Base-by-base conservation (phyloP, 2,113 vertebrate genomes). In the Natator depressus region DNA sequence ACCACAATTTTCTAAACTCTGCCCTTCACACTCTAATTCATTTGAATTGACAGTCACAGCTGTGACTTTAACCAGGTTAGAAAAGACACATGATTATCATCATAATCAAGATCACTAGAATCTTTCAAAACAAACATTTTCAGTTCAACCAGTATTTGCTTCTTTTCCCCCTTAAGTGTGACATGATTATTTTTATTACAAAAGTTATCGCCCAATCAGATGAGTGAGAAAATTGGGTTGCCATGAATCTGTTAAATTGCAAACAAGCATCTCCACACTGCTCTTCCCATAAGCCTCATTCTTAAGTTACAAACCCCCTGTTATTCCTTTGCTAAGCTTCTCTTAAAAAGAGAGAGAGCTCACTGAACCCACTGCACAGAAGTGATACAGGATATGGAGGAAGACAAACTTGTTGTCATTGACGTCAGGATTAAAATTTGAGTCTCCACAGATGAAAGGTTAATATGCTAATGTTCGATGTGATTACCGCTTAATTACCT, bases 51-150 rank as follows among this genome's bases (percentile, higher is more conserved):
- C 93, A 95, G 96, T 38, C 81, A 75, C 88, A 90, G 87, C 76
- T 69, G 57, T 38, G 76, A 95, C 86, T 93, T 91, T 95, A 94
- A 96, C 96, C 96, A 95, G 87, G 92, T 92, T 85, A 93, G 91
- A 89, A 83, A 75, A 85, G 76, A 20, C 94, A 86, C 75, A 82
- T 88, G 69, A 91, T 94, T 53, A 97, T 95, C 94, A 95, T 76
- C 85, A 94, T 95, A 85, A 94, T 78, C 31, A 2, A 94, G 84
- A 94, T 75, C 22, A 75, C 24, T 47, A 78, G 42, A 16, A 47
- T 47, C 24, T 11, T 78, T 47, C 75, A 78, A 78, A 78, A 47
- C 75, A 47, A 29, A 47, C 38, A 25, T 78, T 78, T 78, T 47
- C 29, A 78, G 13, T 29, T 78, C 42, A 78, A 47, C 24, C 42